phyloP scores from a whole-genome alignment of 2,113 vertebrate species.

The Colossoma macropomum region DNA sequence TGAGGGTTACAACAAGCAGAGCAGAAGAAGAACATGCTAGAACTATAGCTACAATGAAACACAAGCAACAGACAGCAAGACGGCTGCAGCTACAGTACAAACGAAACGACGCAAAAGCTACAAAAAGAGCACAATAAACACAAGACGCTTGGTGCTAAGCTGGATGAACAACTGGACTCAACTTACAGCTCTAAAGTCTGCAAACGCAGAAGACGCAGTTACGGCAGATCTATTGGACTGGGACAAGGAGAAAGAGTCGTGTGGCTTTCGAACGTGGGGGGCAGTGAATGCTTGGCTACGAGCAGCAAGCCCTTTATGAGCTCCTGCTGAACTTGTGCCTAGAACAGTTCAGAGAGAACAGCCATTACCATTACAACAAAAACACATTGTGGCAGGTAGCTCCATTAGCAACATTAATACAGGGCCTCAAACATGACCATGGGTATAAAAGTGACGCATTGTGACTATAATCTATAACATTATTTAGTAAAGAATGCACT shows the following conservation, averaged over 20 bases:
- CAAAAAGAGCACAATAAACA: neutral
- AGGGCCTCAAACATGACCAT: too few species aligned
- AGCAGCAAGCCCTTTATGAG: neutral
- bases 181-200: slow-evolving; percentile 53
- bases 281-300: slow-evolving; percentile 23
- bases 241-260: slow-evolving; percentile 15
- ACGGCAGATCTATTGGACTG: slow-evolving; percentile 8
- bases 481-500: too few species aligned
- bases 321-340: slow-evolving; percentile 38
- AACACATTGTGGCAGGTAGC: neutral
- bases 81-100: neutral
- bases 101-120: neutral
- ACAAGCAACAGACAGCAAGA: neutral
- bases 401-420: neutral
- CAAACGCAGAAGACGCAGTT: slow-evolving; percentile 12
- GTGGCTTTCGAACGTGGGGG: neutral
- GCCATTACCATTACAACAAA: neutral
- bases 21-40: neutral
- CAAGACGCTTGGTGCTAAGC: neutral
- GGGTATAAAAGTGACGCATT: too few species aligned
- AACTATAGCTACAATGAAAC: neutral
- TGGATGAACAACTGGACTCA: slow-evolving; percentile 12
- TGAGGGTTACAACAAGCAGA: neutral
- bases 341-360: slow-evolving; percentile 38
- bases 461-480: too few species aligned